Evolutionary conservation across 2,888 invertebrate genomes (phyloP).

Genomic region (Tridacna gigas): DNA sequence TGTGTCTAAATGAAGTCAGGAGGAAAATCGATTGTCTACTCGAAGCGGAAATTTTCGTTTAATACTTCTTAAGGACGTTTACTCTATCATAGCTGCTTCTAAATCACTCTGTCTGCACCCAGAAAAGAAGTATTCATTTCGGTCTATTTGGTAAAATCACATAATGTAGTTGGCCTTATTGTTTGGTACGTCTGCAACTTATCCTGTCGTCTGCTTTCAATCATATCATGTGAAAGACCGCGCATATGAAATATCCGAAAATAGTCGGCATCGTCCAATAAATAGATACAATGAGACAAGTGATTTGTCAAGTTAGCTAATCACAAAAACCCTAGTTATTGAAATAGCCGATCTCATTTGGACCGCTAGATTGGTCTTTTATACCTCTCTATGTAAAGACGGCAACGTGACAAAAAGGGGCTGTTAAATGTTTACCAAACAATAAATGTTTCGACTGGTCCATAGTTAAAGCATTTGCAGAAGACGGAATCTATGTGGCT

Average conservation of each 20-base stretch:
- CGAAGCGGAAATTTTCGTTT: too few relatives aligned
- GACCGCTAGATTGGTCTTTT: background rate
- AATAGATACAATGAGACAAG: conserved; percentile 3
- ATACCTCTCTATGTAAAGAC: background rate
- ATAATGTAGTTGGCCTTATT: background rate
- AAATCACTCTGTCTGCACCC: background rate
- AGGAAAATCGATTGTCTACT: too few relatives aligned
- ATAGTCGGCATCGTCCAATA: background rate
- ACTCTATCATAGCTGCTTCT: background rate
- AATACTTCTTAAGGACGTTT: too few relatives aligned
- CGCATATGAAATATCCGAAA: background rate
- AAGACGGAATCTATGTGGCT: too few relatives aligned
- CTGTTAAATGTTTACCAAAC: too few relatives aligned
- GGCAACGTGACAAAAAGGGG: too few relatives aligned
- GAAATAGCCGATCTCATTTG: background rate
- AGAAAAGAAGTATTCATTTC: too few relatives aligned
- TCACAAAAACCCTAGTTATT: background rate
- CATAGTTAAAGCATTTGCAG: too few relatives aligned
- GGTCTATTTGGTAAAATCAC: background rate
- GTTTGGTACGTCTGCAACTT: background rate
- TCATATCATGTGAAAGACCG: background rate
- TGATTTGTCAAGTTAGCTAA: background rate
- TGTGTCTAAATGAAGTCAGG: too few relatives aligned
- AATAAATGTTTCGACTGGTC: too few relatives aligned
- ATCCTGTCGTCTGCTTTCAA: background rate